Conservation (phyloP, 2,113 vertebrate species). For the Zootoca vivipara region DNA sequence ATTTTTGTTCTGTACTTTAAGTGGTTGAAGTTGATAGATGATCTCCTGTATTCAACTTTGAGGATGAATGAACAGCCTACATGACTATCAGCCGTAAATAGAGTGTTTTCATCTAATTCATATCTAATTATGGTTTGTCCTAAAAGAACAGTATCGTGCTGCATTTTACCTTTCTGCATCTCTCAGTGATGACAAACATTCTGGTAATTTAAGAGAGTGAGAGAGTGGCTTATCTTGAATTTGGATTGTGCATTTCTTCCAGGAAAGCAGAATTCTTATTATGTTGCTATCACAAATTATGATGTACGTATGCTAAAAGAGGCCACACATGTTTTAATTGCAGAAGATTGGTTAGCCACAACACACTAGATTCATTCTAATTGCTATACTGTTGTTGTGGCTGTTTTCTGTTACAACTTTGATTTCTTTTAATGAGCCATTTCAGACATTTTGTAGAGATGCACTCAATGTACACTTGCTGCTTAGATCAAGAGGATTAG, state of each 20-base stretch:
- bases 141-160: conserved; percentile 45
- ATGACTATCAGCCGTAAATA: conserved; percentile 42
- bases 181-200: conserved; percentile 47
- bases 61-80: conserved; percentile 7
- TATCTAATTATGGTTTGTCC: conserved; percentile 60
- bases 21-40: conserved; percentile 1
- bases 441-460: background rate
- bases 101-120: conserved; percentile 42
- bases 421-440: background rate
- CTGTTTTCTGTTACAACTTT: background rate
- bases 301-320: conserved; percentile 30
- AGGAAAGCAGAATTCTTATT: conserved; percentile 54
- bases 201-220: conserved; percentile 48
- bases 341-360: conserved; percentile 11
- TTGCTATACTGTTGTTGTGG: background rate
- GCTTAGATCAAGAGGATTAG: background rate
- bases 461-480: background rate
- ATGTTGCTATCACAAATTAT: conserved; percentile 47
- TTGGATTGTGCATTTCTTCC: conserved; percentile 56
- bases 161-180: conserved; percentile 56
- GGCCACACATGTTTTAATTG: conserved; percentile 54
- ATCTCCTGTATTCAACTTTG: background rate
- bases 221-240: conserved; percentile 12
- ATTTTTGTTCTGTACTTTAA: background rate
- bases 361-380: conserved; percentile 32